Percentiles rank a stretch among this genome's conserved stretches.
Conservation (phyloP, 2,113 vertebrate species). For the Vidua macroura region DNA sequence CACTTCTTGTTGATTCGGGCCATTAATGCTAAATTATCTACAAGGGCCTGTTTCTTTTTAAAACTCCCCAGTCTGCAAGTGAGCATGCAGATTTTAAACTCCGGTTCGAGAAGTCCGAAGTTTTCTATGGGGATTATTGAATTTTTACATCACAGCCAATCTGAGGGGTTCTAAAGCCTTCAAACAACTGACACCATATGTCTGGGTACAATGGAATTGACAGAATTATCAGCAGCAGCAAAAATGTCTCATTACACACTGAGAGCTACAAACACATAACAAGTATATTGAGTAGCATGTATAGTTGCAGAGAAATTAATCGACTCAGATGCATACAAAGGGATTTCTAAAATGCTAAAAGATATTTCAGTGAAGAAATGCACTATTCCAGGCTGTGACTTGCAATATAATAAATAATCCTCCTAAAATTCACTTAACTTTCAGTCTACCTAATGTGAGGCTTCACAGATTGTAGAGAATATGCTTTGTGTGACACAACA, state of each 20-base stretch:
- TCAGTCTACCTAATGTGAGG: slow-evolving; percentile 16
- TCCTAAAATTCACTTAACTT: slow-evolving; percentile 61
- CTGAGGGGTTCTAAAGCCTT: slow-evolving; percentile 14
- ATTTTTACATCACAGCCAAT: slow-evolving; percentile 46
- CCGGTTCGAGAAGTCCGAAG: slow-evolving; percentile 30
- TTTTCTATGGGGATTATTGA: slow-evolving; percentile 55
- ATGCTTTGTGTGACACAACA: slow-evolving; percentile 50
- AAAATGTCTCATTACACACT: slow-evolving; percentile 49
- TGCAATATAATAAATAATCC: slow-evolving; percentile 60
- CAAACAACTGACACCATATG: slow-evolving; percentile 57
- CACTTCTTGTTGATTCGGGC: slow-evolving; percentile 47
- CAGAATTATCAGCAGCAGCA: slow-evolving; percentile 52
- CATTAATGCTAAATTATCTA: slow-evolving; percentile 59
- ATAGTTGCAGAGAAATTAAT: slow-evolving; percentile 45
- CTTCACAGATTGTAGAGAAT: slow-evolving; percentile 58
- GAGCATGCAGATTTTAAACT: not conserved
- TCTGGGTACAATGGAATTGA: slow-evolving; percentile 34
- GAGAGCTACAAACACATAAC: slow-evolving; percentile 19
- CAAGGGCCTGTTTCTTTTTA: slow-evolving; percentile 54
- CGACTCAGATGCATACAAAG: slow-evolving; percentile 45
- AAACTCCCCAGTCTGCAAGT: slow-evolving; percentile 47
- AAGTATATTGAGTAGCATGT: slow-evolving; percentile 25
- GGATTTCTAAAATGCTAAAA: slow-evolving; percentile 49
- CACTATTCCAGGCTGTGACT: slow-evolving; percentile 20
- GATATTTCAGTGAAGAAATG: slow-evolving; percentile 34